These are phyloP conservation scores for Esox niger DNA, from an alignment of 2,113 vertebrate species.

Conservation along the genomic window DNA sequence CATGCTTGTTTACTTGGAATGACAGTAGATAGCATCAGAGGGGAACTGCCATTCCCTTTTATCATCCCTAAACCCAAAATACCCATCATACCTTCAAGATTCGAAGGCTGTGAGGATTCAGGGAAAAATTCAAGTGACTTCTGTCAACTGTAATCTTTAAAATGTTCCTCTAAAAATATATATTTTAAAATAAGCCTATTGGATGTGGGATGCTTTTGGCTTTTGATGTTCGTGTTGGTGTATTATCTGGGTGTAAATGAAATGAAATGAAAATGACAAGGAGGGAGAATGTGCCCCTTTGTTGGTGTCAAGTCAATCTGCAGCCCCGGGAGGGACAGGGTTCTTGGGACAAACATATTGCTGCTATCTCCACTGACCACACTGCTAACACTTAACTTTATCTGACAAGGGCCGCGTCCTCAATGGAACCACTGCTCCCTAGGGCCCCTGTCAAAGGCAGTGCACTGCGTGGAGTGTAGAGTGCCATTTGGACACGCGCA, in stretches of 20 bases:
- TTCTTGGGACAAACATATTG: conserved; percentile 42
- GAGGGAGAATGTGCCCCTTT: conserved; percentile 51
- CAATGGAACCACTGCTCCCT: too few relatives aligned
- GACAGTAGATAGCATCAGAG: conserved; percentile 20
- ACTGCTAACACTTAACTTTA: conserved; percentile 55
- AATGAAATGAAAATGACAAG: conserved; percentile 47
- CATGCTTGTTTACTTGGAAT: conserved; percentile 1
- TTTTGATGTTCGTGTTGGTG: conserved; percentile 45
- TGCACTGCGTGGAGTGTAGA: too few relatives aligned
- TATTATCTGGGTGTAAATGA: conserved; percentile 40
- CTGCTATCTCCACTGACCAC: conserved; percentile 58
- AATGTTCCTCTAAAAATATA: conserved; percentile 29
- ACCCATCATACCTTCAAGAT: conserved; percentile 10
- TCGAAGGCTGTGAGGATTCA: conserved; percentile 3
- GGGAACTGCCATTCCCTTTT: conserved; percentile 19
- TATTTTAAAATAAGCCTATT: conserved; percentile 44
- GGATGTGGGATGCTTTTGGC: conserved; percentile 16
- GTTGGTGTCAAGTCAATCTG: conserved; percentile 44
- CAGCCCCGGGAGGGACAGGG: conserved; percentile 41
- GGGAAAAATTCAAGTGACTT: conserved; percentile 27
- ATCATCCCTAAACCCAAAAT: conserved; percentile 24
- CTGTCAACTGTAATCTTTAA: conserved; percentile 41
- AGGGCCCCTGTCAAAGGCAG: too few relatives aligned
- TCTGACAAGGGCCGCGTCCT: conserved; percentile 45
- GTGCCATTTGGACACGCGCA: too few relatives aligned